Conservation (phyloP, 2,113 vertebrate species). For the Cheirogaleus medius region DNA sequence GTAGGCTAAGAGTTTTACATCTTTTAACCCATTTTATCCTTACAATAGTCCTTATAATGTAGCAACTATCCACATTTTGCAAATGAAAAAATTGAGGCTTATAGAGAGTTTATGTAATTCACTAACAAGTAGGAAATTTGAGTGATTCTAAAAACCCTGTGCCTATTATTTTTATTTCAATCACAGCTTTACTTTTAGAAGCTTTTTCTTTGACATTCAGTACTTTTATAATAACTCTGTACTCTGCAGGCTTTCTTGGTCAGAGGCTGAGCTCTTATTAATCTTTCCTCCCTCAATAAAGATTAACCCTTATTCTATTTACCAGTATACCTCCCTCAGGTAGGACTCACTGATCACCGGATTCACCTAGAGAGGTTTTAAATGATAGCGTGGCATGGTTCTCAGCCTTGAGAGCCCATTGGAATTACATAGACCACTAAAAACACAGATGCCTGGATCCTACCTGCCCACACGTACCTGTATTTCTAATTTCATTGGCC, state of each 20-base stretch:
- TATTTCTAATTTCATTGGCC: background rate
- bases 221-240: constrained; percentile 19
- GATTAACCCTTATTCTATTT: constrained; percentile 44
- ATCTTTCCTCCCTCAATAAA: constrained; percentile 45
- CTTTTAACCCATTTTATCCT: background rate
- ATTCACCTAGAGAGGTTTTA: background rate
- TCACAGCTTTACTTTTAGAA: background rate
- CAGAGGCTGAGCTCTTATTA: constrained; percentile 42
- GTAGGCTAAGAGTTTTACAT: background rate
- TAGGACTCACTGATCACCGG: background rate
- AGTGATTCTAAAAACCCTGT: background rate
- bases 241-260: constrained; percentile 9
- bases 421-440: background rate
- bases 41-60: background rate
- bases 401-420: background rate
- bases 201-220: constrained; percentile 3
- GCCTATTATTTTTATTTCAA: constrained; percentile 33
- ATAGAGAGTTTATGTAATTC: background rate
- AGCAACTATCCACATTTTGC: background rate
- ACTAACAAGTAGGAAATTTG: background rate
- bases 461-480: background rate
- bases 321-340: background rate
- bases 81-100: background rate
- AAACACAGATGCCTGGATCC: background rate
- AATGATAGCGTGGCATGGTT: background rate